phyloP scores from a whole-genome alignment of 1,140 invertebrate species.

The Cherax destructor region DNA sequence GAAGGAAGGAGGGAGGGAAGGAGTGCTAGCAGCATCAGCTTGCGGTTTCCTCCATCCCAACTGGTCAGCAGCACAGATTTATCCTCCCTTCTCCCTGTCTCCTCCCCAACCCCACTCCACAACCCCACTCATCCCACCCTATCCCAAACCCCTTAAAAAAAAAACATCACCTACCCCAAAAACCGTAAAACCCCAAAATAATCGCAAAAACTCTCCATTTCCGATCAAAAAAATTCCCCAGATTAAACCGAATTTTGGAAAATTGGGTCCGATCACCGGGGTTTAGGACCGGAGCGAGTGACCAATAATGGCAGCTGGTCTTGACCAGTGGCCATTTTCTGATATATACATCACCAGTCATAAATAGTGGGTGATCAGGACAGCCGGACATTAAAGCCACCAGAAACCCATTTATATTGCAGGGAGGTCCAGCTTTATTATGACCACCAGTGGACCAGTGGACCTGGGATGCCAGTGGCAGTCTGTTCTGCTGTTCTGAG shows the following conservation, averaged over 20 bases:
- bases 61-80: conserved; percentile 55
- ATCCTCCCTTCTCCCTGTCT: conserved; percentile 1
- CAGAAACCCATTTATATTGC: conserved; percentile 36
- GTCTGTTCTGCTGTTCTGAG: neutral
- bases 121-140: neutral
- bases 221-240: too few species aligned
- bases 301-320: conserved; percentile 47
- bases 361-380: conserved; percentile 62
- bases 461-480: too few species aligned
- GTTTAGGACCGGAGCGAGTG: neutral
- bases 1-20: neutral
- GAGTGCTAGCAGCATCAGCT: neutral
- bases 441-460: too few species aligned
- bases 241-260: too few species aligned
- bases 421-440: neutral
- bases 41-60: conserved; percentile 28
- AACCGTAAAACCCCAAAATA: too few species aligned
- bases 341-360: conserved; percentile 46
- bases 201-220: too few species aligned
- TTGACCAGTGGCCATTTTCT: conserved; percentile 52
- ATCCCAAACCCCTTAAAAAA: neutral
- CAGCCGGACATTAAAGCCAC: neutral
- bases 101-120: neutral
- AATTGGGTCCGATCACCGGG: too few species aligned
- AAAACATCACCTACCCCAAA: too few species aligned